Conservation (phyloP, 2,888 invertebrate genomes). For the Scaptomyza reducta region DNA sequence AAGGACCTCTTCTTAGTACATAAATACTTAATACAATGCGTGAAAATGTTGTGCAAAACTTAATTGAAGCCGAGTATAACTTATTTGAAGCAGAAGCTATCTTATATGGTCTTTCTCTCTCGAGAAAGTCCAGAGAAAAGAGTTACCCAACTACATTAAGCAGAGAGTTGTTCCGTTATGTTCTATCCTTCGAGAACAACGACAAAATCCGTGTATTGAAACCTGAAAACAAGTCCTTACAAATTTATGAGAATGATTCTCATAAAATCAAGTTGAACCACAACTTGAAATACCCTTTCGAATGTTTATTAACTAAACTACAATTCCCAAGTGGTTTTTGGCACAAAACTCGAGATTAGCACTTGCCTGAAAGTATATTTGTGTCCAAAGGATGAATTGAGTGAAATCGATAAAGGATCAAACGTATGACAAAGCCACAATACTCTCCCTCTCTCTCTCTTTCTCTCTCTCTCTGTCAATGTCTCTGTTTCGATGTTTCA, state of each 20-base stretch:
- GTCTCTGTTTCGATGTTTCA: not conserved
- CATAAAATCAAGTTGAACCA: constrained; percentile 24
- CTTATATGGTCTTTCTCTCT: no score
- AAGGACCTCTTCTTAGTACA: not conserved
- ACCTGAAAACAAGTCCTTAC: not conserved
- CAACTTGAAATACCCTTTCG: not conserved
- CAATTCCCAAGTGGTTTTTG: constrained; percentile 1
- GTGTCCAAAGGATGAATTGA: not conserved
- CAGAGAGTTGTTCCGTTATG: no score
- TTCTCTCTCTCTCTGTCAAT: not conserved
- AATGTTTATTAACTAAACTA: not conserved
- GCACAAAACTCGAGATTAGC: not conserved
- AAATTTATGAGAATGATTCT: not conserved
- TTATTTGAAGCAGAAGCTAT: no score
- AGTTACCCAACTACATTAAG: not conserved
- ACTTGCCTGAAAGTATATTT: not conserved
- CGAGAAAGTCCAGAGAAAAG: no score
- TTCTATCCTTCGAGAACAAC: not conserved
- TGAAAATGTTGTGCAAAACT: no score
- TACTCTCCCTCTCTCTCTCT: not conserved
- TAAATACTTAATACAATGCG: not conserved
- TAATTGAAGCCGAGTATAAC: no score
- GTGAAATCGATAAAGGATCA: constrained; percentile 5
- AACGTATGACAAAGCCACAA: not conserved
- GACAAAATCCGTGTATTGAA: constrained; percentile 1